Conservation (phyloP, 92 coral and sea anemone species). For the Zoanthus sociatus region DNA sequence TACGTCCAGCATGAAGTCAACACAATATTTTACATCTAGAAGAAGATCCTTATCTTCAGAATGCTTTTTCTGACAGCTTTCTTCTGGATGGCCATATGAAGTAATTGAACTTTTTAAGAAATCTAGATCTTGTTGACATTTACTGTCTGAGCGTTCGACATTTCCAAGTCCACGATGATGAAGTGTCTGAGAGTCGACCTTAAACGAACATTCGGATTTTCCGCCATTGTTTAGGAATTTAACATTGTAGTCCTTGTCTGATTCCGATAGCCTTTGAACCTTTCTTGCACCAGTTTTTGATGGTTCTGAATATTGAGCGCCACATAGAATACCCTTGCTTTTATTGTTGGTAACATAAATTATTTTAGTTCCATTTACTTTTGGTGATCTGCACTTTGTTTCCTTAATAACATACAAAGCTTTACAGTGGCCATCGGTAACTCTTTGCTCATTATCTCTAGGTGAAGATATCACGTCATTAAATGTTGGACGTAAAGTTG, state of each 20-base stretch:
- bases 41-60: neutral
- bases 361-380: constrained; percentile 24
- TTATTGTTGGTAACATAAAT: constrained; percentile 23
- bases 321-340: neutral
- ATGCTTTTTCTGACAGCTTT: neutral
- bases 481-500: neutral
- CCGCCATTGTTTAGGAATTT: neutral
- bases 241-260: neutral
- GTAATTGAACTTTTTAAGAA: neutral
- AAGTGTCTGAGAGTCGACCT: neutral
- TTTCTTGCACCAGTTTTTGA: neutral
- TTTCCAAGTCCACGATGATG: neutral
- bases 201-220: neutral
- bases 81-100: neutral
- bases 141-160: neutral
- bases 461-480: neutral
- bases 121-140: neutral
- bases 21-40: neutral
- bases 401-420: constrained; percentile 26
- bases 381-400: constrained; percentile 1
- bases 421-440: neutral
- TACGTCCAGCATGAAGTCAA: constrained; percentile 12
- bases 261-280: neutral
- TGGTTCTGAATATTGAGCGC: neutral
- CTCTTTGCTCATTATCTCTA: neutral